Evolutionary conservation across 1,140 invertebrate species (phyloP), one percentile per base, ranked within the genome.

Genomic region (Mesaphorura yosii): DNA sequence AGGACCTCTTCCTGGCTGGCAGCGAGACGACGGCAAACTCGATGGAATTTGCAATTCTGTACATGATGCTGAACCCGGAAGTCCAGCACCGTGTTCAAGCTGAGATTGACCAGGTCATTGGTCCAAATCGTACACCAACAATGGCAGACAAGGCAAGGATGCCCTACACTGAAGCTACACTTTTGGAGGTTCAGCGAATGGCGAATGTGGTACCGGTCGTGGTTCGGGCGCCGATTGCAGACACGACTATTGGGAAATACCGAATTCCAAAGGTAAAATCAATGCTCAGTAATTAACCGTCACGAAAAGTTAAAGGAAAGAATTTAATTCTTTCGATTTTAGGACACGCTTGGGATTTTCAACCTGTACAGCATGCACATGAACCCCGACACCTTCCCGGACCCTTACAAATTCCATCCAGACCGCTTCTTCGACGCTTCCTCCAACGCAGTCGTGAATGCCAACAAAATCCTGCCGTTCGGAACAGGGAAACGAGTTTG

Each of bases 141-240:
- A 50, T 51, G 40, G 47, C 50, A 38, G 56, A 62, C 27, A 38
- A n/a, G 40, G 19, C 14, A 2, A 84, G 82, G 38, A 78, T 88
- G 77, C 82, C 84, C 1, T 89, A 87, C 64, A 76, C 81, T 40
- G 84, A 85, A 68, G 83, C 83, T 0, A 73, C 86, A 23, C 77
- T 84, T 0, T 66, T 84, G 60, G 86, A 89, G 69, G 77, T 80
- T 0, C 66, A 87, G 1, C 72, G 86, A 38, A 78, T 86, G 70
- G 86, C 86, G 59, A 81, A 82, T 75, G 80, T 82, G 3, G 72
- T 83, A 59, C 82, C 83, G 0, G 78, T 88, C 65, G 76, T 88
- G 26, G 84, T 85, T 0, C 85, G 88, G 68, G 74, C 84, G 41
- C 31, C 31, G n/a, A 34, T 10, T 34, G 31, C 10, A 34, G 31